Percentiles rank a stretch among this genome's conserved stretches.
Evolutionary conservation across 2,888 invertebrate genomes (phyloP).

Genomic region (Microctonus hyperodae): DNA sequence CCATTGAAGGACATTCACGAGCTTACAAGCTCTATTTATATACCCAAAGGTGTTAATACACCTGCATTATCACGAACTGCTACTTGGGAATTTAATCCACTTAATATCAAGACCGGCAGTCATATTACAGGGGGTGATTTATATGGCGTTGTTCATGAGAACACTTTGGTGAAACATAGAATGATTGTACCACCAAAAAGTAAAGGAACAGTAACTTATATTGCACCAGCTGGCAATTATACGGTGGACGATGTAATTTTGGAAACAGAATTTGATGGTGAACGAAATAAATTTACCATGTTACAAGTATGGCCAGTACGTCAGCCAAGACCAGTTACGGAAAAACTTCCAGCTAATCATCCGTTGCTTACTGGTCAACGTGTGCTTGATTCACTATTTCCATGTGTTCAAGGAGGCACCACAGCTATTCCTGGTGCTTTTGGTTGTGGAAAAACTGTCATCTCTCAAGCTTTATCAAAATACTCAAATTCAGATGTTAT

Average conservation of each 20-base stretch:
- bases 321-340: slow-evolving; percentile 94
- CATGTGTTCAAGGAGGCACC: slow-evolving; percentile 98
- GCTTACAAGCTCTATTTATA: slow-evolving; percentile 95
- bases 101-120: slow-evolving; percentile 86
- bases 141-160: slow-evolving; percentile 96
- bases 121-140: slow-evolving; percentile 99
- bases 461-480: slow-evolving; percentile 98
- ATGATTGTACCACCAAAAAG: slow-evolving; percentile 93
- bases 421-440: slow-evolving; percentile 99
- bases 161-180: slow-evolving; percentile 96
- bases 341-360: slow-evolving; percentile 98
- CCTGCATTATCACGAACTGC: slow-evolving; percentile 84
- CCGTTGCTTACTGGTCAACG: slow-evolving; percentile 98
- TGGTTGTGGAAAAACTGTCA: slow-evolving; percentile 99
- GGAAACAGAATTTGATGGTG: slow-evolving; percentile 98
- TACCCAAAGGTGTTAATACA: slow-evolving; percentile 97
- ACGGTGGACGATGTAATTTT: slow-evolving; percentile 92
- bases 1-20: slow-evolving; percentile 96
- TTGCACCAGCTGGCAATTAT: slow-evolving; percentile 94
- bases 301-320: slow-evolving; percentile 99
- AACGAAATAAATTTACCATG: slow-evolving; percentile 91
- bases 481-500: slow-evolving; percentile 99
- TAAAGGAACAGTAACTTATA: slow-evolving; percentile 95
- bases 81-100: slow-evolving; percentile 93
- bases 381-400: slow-evolving; percentile 97